Conservation (phyloP, 2,113 vertebrate genomes). For the Stercorarius parasiticus region DNA sequence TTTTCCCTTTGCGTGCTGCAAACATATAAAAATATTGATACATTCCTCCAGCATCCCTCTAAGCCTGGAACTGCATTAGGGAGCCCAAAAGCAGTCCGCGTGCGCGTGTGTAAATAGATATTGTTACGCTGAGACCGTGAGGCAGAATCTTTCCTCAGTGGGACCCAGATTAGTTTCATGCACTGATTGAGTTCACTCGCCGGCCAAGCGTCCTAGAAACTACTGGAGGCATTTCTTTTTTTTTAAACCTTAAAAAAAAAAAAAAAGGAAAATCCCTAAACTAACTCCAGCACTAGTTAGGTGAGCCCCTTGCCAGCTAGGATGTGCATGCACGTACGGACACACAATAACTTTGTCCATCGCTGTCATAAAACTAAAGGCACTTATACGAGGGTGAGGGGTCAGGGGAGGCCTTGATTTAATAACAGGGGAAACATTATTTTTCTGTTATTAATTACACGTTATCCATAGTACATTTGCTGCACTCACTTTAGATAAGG, state of each 20-base stretch:
- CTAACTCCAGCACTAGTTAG: slow-evolving; percentile 7
- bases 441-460: slow-evolving; percentile 80
- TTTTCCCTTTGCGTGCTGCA: not conserved
- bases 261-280: not conserved
- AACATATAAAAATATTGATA: not conserved
- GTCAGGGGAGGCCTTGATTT: slow-evolving; percentile 57
- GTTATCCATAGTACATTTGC: slow-evolving; percentile 61
- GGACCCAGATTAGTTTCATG: slow-evolving; percentile 34
- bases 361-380: slow-evolving; percentile 72
- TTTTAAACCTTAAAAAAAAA: not conserved
- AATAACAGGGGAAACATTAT: slow-evolving; percentile 67
- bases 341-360: slow-evolving; percentile 52
- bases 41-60: not conserved
- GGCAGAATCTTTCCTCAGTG: slow-evolving; percentile 3
- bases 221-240: not conserved
- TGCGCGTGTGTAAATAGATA: not conserved
- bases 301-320: not conserved
- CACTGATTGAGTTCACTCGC: slow-evolving; percentile 62
- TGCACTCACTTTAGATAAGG: slow-evolving; percentile 70
- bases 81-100: not conserved
- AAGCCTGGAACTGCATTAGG: not conserved
- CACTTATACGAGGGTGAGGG: slow-evolving; percentile 73
- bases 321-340: not conserved
- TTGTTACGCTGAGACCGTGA: not conserved
- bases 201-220: slow-evolving; percentile 41